Base-by-base conservation (phyloP, 2,888 invertebrate species). In the Baccha elongata region DNA sequence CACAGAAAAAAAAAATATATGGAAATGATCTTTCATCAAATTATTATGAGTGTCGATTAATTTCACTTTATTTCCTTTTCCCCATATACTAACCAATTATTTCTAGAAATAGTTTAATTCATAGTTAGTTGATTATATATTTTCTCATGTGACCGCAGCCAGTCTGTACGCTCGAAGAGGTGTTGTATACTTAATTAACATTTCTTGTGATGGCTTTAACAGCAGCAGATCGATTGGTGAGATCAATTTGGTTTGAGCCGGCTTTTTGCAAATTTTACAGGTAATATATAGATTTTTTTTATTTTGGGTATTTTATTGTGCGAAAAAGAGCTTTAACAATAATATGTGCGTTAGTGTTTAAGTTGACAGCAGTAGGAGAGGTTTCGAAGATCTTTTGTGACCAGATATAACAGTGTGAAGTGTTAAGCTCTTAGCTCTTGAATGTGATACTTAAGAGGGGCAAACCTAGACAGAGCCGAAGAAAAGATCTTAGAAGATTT, bases 191-290 rank as follows among this genome's bases (percentile, higher is more conserved):
- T 58, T 50, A 29, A 40, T 35, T 50, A 65, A 32, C 40, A 19
- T 29, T 73, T 64, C 37, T 19, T 64, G 23, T 52, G 29, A 32
- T 32, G 23, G 13, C 42, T 46, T 32, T 11, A 48, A 42, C n/a
- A 29, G 17, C 11, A 15, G 21, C 11, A 7, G 19, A 13, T 6
- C 8, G 35, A 4, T 35, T 55, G 35, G 17, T 69, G 37, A 42
- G 60, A 69, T 69, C 42, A 13, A 40, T 13, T 76, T 21, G 48
- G 76, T 64, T 76, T 50, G 10, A 76, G 64, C 76, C 26, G 71
- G 71, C 62, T 76, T 8, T 29, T 50, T 29, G 60, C 53, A 44
- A 42, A 62, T 46, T 48, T 75, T 46, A 7, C 69, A 62, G 69
- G 75, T 69, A 62, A 62, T 29, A 2, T 35, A 35, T 17, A n/a